Conservation (phyloP, 2,888 invertebrate genomes). For the Cabera pusaria region DNA sequence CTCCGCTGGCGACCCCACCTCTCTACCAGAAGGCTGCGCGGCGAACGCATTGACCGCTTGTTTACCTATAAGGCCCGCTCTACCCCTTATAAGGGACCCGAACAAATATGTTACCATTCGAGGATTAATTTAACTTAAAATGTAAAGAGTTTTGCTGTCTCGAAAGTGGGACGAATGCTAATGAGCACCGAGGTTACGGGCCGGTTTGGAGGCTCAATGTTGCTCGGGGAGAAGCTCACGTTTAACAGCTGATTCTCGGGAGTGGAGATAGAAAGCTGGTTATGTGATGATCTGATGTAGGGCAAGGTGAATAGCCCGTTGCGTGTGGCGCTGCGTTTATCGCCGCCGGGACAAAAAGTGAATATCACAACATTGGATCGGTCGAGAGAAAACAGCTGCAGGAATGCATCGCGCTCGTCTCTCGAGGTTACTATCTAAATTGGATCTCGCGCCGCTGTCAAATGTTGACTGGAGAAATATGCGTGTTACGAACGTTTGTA, state of each 20-base stretch:
- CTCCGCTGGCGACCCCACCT: background rate
- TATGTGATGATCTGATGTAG: too few relatives aligned
- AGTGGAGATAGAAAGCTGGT: too few relatives aligned
- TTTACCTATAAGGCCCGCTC: slow-evolving; percentile 73
- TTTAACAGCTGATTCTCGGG: too few relatives aligned
- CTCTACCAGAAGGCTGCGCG: slow-evolving; percentile 51
- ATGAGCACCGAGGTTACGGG: slow-evolving; percentile 10
- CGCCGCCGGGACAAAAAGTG: slow-evolving; percentile 3
- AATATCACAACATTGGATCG: slow-evolving; percentile 6
- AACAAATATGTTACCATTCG: slow-evolving; percentile 68
- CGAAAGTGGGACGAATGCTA: slow-evolving; percentile 43
- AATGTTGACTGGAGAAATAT: slow-evolving; percentile 24
- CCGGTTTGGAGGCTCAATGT: background rate
- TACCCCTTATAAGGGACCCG: slow-evolving; percentile 59
- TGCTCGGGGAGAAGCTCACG: too few relatives aligned
- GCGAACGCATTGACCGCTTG: slow-evolving; percentile 75
- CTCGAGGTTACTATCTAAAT: slow-evolving; percentile 22
- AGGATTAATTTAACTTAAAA: slow-evolving; percentile 60
- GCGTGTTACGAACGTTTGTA: slow-evolving; percentile 8
- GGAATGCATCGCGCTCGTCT: slow-evolving; percentile 20
- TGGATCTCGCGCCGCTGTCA: slow-evolving; percentile 25
- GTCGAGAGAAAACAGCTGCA: slow-evolving; percentile 20
- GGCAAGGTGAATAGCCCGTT: background rate
- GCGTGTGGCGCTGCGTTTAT: slow-evolving; percentile 1
- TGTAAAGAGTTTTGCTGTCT: slow-evolving; percentile 38